Evolutionary conservation across 1,140 invertebrate genomes (phyloP), one percentile per base, ranked within the genome.

Genomic region (Penaeus japonicus): DNA sequence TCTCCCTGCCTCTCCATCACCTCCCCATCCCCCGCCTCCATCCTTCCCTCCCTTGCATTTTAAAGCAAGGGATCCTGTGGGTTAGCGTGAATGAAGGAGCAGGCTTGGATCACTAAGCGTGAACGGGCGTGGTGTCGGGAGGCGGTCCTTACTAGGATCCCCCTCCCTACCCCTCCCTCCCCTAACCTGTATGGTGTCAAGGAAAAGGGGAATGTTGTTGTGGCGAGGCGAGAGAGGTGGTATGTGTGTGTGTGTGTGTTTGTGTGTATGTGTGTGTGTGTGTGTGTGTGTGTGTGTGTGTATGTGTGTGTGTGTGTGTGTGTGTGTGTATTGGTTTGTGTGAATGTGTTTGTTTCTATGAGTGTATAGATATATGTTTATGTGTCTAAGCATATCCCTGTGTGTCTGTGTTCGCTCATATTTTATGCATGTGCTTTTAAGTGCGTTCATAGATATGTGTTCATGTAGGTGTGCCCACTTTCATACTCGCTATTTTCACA

Each of bases 261-360:
- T 70, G 65, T 70, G 22, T 22, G 30, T 70, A 5, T 70, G 22
- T 70, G 30, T 70, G 17, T 70, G 32, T 24, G 17, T 70, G 32
- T 70, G 22, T 70, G 32, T 70, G 32, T n/a, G 32, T 70, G 32
- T 70, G 32, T 70, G 32, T 70, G 32, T 70, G 30, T 70, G 4
- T 27, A 5, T 73, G n/a, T 73, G 65, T 73, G 65, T 73, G 65
- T 73, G 65, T 73, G 65, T 73, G 65, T 73, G 65, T 73, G 65
- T 73, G 65, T 73, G 65, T 24, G 65, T 73, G 17, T 73, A 7
- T 73, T 1, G 24, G 17, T 73, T 22, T 73, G 65, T 73, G 24
- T 73, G 32, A 24, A 22, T 73, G 32, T 73, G 32, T 70, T 4
- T 70, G 32, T 70, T 17, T 70, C 17, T 70, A 2, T 70, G 32